Evolutionary conservation across 2,888 invertebrate species (phyloP).

Genomic region (Mesorhabditis sp.): DNA sequence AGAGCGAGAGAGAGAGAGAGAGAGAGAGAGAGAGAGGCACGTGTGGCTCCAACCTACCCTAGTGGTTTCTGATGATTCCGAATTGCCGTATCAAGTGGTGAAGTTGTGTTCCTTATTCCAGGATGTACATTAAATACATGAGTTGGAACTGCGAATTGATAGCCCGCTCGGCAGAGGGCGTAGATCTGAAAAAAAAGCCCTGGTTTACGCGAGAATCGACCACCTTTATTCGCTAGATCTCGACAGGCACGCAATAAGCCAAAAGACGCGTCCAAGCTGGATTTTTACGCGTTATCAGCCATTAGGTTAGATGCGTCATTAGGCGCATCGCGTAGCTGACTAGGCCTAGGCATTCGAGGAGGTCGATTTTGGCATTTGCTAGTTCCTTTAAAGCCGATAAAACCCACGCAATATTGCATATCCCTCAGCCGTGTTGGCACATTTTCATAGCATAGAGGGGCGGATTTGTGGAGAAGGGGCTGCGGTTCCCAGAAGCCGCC

Average conservation of each 20-base stretch:
- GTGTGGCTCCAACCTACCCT: too few species aligned
- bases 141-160: not conserved
- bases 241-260: too few species aligned
- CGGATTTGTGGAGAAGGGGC: not conserved
- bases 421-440: not conserved
- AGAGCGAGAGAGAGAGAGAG: too few species aligned
- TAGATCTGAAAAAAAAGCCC: not conserved
- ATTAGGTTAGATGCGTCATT: too few species aligned
- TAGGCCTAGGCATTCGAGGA: too few species aligned
- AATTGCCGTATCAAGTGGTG: not conserved
- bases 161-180: not conserved
- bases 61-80: not conserved
- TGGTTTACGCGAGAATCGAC: too few species aligned
- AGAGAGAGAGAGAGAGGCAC: too few species aligned
- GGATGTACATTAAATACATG: not conserved
- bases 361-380: too few species aligned
- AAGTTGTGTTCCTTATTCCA: not conserved
- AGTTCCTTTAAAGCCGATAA: not conserved
- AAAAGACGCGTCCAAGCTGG: too few species aligned
- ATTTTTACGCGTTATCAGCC: too few species aligned
- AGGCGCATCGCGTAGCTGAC: too few species aligned
- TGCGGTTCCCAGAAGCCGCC: not conserved
- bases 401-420: constrained; percentile 1
- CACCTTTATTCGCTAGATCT: too few species aligned
- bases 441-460: not conserved